Evolutionary conservation across 2,113 vertebrate species (phyloP).

Genomic region (Myotis brandtii): DNA sequence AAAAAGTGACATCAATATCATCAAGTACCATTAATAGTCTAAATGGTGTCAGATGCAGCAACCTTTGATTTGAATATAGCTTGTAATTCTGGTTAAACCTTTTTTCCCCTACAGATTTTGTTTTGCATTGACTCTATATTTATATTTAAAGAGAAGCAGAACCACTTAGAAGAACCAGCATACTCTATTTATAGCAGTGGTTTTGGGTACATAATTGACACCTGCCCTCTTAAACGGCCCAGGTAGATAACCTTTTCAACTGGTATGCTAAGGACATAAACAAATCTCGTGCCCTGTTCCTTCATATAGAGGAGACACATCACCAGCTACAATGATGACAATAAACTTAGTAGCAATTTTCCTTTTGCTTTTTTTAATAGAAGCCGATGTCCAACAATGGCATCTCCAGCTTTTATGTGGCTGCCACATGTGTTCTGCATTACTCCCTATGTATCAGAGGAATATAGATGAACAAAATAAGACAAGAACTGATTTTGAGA

Average conservation of each 20-base stretch:
- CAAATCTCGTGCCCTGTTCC: not conserved
- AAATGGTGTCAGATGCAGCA: conserved; percentile 62
- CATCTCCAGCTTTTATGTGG: not conserved
- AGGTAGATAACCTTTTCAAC: not conserved
- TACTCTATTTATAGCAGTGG: not conserved
- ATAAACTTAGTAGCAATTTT: not conserved
- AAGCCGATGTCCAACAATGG: not conserved
- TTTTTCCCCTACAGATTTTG: conserved; percentile 18
- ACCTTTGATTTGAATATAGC: conserved; percentile 73
- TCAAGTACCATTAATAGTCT: conserved; percentile 68
- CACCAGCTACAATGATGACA: not conserved
- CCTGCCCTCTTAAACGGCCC: not conserved
- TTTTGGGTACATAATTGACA: not conserved
- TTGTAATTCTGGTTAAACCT: conserved; percentile 66
- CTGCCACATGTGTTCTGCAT: not conserved
- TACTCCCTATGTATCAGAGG: not conserved
- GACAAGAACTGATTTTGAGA: not conserved
- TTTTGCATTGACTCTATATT: not conserved
- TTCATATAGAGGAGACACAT: not conserved
- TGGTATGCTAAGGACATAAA: not conserved
- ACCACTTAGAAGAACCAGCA: not conserved
- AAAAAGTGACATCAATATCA: conserved; percentile 76
- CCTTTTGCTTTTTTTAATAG: not conserved
- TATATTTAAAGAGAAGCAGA: conserved; percentile 13
- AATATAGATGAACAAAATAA: not conserved